Percentiles rank a stretch among this genome's conserved stretches.
Conservation (phyloP, 2,888 invertebrate genomes). For the Leptinotarsa haldemani region DNA sequence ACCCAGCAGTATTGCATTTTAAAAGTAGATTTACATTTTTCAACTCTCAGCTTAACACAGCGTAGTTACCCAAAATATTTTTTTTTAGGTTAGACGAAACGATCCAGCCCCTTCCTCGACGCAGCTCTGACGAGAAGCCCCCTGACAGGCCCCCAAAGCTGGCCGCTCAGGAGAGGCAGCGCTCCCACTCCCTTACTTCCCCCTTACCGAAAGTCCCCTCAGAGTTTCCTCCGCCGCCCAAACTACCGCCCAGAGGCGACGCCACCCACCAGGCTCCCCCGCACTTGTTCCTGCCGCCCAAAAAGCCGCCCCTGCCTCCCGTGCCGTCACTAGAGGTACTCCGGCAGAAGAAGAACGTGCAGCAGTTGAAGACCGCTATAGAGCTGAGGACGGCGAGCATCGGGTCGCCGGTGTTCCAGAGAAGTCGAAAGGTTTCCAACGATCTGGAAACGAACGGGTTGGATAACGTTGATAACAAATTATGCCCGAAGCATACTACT, state of each 20-base stretch:
- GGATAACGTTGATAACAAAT: constrained; percentile 40
- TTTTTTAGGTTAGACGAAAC: constrained; percentile 59
- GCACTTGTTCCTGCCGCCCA: constrained; percentile 73
- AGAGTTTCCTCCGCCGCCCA: constrained; percentile 61
- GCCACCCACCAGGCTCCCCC: constrained; percentile 65
- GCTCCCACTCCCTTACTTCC: constrained; percentile 69
- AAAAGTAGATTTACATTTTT: no score
- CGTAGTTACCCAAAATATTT: not conserved
- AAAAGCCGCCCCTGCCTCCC: constrained; percentile 80
- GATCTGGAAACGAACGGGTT: constrained; percentile 68
- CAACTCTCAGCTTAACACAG: no score
- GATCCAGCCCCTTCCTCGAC: constrained; percentile 75
- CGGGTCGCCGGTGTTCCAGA: constrained; percentile 74
- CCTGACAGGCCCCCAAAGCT: constrained; percentile 78
- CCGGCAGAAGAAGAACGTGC: constrained; percentile 67
- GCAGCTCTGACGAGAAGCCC: constrained; percentile 71
- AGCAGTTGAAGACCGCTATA: constrained; percentile 62
- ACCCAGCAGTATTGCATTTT: no score
- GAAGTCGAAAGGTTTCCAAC: constrained; percentile 71
- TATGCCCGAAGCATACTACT: constrained; percentile 51
- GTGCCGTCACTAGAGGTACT: constrained; percentile 74
- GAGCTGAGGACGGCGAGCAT: constrained; percentile 72
- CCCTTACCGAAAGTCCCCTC: constrained; percentile 30
- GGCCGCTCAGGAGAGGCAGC: constrained; percentile 65
- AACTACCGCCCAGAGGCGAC: constrained; percentile 69